These are phyloP conservation scores for Sialis lutaria DNA, from an alignment of 2,888 invertebrate genomes.

Conservation along the genomic window DNA sequence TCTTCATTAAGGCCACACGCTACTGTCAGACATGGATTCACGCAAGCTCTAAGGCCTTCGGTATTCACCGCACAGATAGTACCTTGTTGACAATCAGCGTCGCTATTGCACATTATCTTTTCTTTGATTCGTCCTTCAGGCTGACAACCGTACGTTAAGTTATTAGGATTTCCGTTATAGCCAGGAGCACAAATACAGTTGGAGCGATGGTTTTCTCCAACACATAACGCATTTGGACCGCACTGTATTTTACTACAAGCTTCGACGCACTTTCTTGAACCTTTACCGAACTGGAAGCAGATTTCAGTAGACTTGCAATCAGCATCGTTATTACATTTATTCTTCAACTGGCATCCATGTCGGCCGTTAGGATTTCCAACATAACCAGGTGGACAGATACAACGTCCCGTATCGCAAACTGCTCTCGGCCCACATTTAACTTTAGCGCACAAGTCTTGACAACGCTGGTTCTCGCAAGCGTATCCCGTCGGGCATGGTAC, in stretches of 20 bases:
- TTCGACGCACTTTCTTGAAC: constrained; percentile 65
- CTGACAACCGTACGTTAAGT: constrained; percentile 63
- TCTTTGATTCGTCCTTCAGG: constrained; percentile 39
- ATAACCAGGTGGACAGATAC: constrained; percentile 63
- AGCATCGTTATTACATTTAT: constrained; percentile 63
- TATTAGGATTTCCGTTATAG: constrained; percentile 65
- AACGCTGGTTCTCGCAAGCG: constrained; percentile 52
- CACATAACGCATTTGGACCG: constrained; percentile 77
- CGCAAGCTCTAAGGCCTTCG: constrained; percentile 47
- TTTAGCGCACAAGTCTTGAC: constrained; percentile 58
- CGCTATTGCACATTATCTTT: constrained; percentile 43
- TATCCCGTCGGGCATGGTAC: constrained; percentile 62
- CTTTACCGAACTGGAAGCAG: constrained; percentile 70
- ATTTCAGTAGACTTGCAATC: constrained; percentile 74
- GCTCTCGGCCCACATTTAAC: constrained; percentile 68
- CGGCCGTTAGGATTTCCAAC: constrained; percentile 56
- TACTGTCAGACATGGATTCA: constrained; percentile 62
- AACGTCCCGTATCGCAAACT: constrained; percentile 61
- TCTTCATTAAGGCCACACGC: constrained; percentile 70
- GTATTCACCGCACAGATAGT: constrained; percentile 49
- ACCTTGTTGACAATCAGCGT: constrained; percentile 54
- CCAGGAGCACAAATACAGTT: constrained; percentile 75
- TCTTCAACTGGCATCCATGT: constrained; percentile 53
- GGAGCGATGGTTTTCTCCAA: constrained; percentile 68
- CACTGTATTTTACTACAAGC: constrained; percentile 77